phyloP scores from a whole-genome alignment of 2,888 invertebrate genomes.

The Lycocerus yunnanus region DNA sequence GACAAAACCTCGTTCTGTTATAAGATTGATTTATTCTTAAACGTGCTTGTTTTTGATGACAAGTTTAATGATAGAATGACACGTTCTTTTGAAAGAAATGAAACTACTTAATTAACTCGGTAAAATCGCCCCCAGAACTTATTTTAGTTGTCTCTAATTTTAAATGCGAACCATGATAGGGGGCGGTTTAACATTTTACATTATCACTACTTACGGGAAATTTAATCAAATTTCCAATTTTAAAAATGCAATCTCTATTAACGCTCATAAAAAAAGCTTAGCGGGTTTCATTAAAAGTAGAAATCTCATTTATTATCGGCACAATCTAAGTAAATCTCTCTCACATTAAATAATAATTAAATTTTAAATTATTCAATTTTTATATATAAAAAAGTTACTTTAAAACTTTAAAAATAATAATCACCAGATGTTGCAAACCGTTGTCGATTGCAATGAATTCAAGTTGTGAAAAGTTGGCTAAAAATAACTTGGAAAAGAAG shows the following conservation, averaged over 20 bases:
- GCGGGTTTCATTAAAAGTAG: neutral
- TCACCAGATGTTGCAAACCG: conserved; percentile 10
- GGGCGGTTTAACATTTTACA: neutral
- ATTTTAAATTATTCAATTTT: neutral
- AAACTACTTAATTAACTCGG: conserved; percentile 37
- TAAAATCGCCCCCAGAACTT: conserved; percentile 25
- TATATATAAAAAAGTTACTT: neutral
- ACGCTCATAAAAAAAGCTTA: neutral
- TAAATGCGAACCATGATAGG: conserved; percentile 9
- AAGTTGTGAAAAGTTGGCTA: conserved; percentile 23
- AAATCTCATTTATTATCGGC: neutral
- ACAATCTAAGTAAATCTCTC: neutral
- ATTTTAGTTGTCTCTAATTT: neutral
- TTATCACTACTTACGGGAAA: neutral
- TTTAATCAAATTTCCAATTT: neutral
- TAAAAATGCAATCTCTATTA: neutral
- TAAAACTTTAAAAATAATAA: conserved; percentile 13
- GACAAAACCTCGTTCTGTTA: conserved; percentile 32
- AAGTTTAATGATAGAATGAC: conserved; percentile 35
- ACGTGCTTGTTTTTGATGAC: conserved; percentile 33
- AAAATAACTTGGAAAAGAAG: conserved; percentile 23
- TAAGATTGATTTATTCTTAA: conserved; percentile 32
- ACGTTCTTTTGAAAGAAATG: conserved; percentile 34
- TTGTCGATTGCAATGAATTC: conserved; percentile 20
- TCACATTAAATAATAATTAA: neutral